Evolutionary conservation across 2,888 invertebrate genomes (phyloP).

Genomic region (Alentia gelatinosa): DNA sequence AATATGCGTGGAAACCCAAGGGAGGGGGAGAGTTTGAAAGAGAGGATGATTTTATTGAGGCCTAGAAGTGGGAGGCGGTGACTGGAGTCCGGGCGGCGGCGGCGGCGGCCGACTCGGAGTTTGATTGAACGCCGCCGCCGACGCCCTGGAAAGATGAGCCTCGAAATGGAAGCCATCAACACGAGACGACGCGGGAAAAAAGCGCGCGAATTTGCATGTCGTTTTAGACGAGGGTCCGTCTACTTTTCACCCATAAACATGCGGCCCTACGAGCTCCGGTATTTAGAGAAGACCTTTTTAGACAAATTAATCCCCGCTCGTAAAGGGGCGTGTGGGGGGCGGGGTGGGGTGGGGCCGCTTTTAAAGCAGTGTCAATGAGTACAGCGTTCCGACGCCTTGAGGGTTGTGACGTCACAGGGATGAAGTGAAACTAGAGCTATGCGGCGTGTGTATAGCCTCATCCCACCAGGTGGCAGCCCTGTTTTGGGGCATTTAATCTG

Average conservation of each 20-base stretch:
- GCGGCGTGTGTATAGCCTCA: too few relatives aligned
- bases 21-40: not conserved
- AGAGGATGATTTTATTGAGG: not conserved
- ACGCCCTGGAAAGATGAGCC: not conserved
- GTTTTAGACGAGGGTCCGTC: not conserved
- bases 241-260: conserved; percentile 46
- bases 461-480: too few relatives aligned
- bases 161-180: not conserved
- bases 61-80: not conserved
- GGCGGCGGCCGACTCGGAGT: not conserved
- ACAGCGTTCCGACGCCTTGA: not conserved
- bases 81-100: not conserved
- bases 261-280: not conserved
- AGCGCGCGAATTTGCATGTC: not conserved
- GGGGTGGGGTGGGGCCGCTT: not conserved
- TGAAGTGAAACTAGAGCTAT: too few relatives aligned
- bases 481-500: too few relatives aligned
- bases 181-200: not conserved
- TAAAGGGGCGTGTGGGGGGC: not conserved
- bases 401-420: not conserved
- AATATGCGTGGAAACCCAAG: not conserved
- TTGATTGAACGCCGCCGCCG: not conserved
- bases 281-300: not conserved
- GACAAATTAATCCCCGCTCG: conserved; percentile 29
- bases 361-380: conserved; percentile 33